Percentiles rank a stretch among this genome's conserved stretches.
These are phyloP conservation scores for Pseudorhiza aurosa DNA, from an alignment of 30 jellyfish, hydroid and myxozoan species.

Conservation along the genomic window DNA sequence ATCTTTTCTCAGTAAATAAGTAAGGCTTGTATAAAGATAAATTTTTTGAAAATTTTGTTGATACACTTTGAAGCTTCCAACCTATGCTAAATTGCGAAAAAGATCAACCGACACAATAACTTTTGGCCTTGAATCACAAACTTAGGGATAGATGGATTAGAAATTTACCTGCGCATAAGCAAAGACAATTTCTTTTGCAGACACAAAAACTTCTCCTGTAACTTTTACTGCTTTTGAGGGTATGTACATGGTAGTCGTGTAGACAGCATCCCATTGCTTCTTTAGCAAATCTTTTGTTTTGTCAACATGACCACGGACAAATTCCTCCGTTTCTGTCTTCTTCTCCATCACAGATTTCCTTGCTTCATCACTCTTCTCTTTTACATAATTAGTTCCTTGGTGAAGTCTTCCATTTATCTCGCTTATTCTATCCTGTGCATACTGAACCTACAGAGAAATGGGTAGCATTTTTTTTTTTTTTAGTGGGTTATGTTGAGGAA, in stretches of 20 bases:
- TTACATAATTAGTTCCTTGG: conserved; percentile 94
- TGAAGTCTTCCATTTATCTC: conserved; percentile 86
- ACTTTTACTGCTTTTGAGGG: conserved; percentile 88
- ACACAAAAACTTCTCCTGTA: conserved; percentile 92
- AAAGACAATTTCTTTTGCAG: conserved; percentile 92
- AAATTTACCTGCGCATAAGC: conserved; percentile 88
- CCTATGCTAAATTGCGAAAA: no score
- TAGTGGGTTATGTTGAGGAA: no score
- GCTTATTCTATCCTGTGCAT: conserved; percentile 85
- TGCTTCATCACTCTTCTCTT: conserved; percentile 78
- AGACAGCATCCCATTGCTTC: conserved; percentile 81
- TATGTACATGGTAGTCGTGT: conserved; percentile 89
- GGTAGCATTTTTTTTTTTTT: no score
- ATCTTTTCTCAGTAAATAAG: no score
- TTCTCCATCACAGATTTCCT: conserved; percentile 35
- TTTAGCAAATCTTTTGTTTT: conserved; percentile 63
- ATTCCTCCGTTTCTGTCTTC: conserved; percentile 45
- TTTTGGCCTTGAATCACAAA: no score
- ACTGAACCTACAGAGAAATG: conserved; percentile 77
- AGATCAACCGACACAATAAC: no score
- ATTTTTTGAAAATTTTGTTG: no score
- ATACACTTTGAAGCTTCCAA: no score
- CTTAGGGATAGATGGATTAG: no score
- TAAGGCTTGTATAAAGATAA: no score
- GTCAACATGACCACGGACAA: conserved; percentile 46